These are phyloP conservation scores for Erpornis zantholeuca DNA, from an alignment of 2,113 vertebrate species.

Conservation along the genomic window DNA sequence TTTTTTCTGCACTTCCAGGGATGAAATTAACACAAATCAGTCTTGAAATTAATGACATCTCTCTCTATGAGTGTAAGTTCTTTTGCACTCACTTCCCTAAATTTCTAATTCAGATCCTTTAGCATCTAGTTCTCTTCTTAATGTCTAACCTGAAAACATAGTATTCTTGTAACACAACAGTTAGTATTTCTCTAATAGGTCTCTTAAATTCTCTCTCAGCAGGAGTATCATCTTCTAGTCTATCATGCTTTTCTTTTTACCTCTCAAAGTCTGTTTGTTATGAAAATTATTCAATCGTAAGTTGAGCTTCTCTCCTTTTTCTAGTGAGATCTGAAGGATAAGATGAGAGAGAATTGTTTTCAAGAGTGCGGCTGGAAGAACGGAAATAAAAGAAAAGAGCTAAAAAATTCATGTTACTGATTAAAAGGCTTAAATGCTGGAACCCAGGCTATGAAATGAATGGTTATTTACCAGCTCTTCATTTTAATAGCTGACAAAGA, in stretches of 20 bases:
- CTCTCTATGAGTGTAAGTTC: not conserved
- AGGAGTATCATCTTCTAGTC: not conserved
- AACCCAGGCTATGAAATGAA: not conserved
- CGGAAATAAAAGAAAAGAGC: not conserved
- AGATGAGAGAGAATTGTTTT: slow-evolving; percentile 26
- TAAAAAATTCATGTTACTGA: not conserved
- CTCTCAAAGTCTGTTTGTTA: not conserved
- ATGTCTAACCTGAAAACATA: not conserved
- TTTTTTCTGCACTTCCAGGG: not conserved
- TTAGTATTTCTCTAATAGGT: not conserved
- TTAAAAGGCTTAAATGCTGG: not conserved
- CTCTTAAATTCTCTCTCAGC: not conserved
- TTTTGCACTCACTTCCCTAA: not conserved
- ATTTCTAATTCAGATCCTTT: not conserved
- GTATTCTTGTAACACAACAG: not conserved
- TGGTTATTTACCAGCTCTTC: not conserved
- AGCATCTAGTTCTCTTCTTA: not conserved
- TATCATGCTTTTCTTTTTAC: not conserved
- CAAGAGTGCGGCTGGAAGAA: not conserved
- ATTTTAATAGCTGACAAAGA: not conserved
- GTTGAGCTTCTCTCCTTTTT: not conserved
- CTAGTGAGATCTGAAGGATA: not conserved
- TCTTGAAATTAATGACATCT: not conserved
- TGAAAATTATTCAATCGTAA: not conserved
- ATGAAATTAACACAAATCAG: not conserved